A percentile compares a stretch with the other conserved stretches of the same genome.
These are phyloP conservation scores for Agonum fuliginosum DNA, from an alignment of 2,888 invertebrate genomes.

Conservation along the genomic window DNA sequence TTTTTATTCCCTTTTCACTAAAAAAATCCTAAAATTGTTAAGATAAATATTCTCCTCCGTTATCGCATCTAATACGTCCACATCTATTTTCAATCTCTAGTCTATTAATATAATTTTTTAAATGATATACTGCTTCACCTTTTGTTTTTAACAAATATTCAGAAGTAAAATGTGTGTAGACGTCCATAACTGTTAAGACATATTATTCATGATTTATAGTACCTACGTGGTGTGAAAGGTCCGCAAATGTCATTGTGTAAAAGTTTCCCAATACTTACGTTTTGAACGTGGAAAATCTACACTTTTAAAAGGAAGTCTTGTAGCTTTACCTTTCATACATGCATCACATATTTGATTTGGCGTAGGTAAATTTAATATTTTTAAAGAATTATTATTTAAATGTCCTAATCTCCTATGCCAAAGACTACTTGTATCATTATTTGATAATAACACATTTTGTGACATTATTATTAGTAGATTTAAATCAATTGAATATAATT, in stretches of 20 bases:
- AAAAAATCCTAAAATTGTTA: slow-evolving; percentile 34
- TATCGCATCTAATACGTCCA: neutral
- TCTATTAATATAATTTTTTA: slow-evolving; percentile 54
- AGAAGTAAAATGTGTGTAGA: slow-evolving; percentile 57
- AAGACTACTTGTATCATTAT: too few relatives aligned
- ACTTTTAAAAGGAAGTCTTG: neutral
- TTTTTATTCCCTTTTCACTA: slow-evolving; percentile 24
- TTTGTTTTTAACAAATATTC: slow-evolving; percentile 58
- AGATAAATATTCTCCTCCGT: slow-evolving; percentile 28
- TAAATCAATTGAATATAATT: too few relatives aligned
- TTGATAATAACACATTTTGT: too few relatives aligned
- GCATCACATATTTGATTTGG: neutral
- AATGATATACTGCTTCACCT: slow-evolving; percentile 53
- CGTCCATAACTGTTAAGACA: slow-evolving; percentile 55
- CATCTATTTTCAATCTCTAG: neutral
- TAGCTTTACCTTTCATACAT: neutral
- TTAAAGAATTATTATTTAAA: neutral
- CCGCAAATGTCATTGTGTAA: slow-evolving; percentile 58
- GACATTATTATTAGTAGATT: too few relatives aligned
- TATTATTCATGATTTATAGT: slow-evolving; percentile 47
- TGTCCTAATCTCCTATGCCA: neutral
- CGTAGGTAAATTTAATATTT: neutral
- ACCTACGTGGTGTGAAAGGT: slow-evolving; percentile 11
- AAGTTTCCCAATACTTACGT: slow-evolving; percentile 47
- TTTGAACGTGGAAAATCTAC: slow-evolving; percentile 11